phyloP scores from a whole-genome alignment of 2,797 vertebrate genomes.

The Eremophila alpestris region DNA sequence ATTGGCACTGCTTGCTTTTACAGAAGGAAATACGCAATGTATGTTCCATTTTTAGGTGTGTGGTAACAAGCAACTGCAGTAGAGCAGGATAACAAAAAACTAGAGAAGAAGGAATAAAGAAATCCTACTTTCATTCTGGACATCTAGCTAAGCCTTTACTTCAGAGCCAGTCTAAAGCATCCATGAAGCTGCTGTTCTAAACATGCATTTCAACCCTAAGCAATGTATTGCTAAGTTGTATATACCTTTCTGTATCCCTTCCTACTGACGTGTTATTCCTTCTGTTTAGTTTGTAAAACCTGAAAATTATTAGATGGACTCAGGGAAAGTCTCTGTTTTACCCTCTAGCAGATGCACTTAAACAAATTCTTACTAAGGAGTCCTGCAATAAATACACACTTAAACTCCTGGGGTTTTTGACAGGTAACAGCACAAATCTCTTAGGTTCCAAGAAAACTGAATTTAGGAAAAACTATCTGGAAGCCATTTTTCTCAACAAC shows the following conservation, averaged over 20 bases:
- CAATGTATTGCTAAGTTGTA: accelerated
- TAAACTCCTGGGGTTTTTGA: not conserved
- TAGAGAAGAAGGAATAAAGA: not conserved
- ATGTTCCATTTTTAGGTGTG: not conserved
- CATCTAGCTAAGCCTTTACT: not conserved
- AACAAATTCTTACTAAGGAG: not conserved
- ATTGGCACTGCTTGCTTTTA: not conserved
- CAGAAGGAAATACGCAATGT: not conserved
- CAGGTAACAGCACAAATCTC: not conserved
- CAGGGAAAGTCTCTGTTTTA: not conserved
- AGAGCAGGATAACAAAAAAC: not conserved
- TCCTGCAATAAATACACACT: not conserved
- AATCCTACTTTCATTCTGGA: not conserved
- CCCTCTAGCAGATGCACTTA: not conserved
- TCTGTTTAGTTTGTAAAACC: not conserved
- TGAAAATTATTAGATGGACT: not conserved
- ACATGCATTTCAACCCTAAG: not conserved
- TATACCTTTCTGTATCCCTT: not conserved
- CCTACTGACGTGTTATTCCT: not conserved
- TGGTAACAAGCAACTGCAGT: not conserved
- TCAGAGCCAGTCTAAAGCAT: not conserved
- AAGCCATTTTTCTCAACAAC: not conserved
- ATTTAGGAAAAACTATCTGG: not conserved
- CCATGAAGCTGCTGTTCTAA: not conserved
- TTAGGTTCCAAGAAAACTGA: not conserved